A percentile compares a stretch with the other conserved stretches of the same genome.
Evolutionary conservation across 1,140 invertebrate species (phyloP).

Genomic region (Ceratitis capitata): DNA sequence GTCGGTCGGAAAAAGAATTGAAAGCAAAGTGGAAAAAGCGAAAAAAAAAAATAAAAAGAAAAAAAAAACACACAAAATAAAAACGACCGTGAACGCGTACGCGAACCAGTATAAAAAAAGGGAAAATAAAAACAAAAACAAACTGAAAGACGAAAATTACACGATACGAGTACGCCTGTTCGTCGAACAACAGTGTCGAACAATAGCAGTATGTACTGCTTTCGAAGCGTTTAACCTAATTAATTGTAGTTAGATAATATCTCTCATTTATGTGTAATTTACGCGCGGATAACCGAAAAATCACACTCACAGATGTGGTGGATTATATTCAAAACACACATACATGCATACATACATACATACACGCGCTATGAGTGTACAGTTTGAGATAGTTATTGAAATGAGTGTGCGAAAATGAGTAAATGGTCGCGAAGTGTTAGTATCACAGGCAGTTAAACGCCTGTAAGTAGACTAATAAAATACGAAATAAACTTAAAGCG

Average conservation of each 20-base stretch:
- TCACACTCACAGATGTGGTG: neutral
- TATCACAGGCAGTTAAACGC: neutral
- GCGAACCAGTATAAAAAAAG: too few species aligned
- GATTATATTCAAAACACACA: too few species aligned
- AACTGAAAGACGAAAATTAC: neutral
- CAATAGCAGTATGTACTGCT: neutral
- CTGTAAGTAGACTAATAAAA: slow-evolving; percentile 18
- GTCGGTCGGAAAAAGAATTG: neutral
- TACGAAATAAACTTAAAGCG: neutral
- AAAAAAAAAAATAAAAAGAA: neutral
- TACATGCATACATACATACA: neutral
- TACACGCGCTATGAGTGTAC: neutral
- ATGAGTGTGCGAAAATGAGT: neutral
- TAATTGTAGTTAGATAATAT: slow-evolving; percentile 38
- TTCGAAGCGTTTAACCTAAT: slow-evolving; percentile 36
- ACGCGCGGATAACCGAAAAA: neutral
- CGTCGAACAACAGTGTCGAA: neutral
- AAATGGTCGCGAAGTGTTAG: neutral
- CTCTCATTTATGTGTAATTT: slow-evolving; percentile 34
- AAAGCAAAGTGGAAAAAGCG: neutral
- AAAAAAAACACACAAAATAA: neutral
- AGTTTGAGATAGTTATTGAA: neutral
- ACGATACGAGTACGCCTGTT: neutral
- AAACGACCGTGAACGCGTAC: slow-evolving; percentile 7
- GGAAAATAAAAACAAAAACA: neutral